Evolutionary conservation across 1,140 invertebrate genomes (phyloP).

Genomic region (Megathymus violae): DNA sequence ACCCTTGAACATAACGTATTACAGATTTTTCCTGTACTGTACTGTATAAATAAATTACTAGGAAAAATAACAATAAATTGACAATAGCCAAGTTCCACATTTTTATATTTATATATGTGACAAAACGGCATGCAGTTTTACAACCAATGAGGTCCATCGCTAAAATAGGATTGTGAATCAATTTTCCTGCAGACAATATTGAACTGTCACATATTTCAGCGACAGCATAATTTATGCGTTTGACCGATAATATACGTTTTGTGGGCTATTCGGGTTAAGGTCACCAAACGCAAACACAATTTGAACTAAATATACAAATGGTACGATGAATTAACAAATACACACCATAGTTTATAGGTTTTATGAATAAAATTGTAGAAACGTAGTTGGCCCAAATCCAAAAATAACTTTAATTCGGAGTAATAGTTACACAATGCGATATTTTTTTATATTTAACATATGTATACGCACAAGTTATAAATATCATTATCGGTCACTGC

Average conservation of each 20-base stretch:
- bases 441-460: background rate
- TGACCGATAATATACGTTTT: slow-evolving; percentile 1
- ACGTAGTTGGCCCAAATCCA: slow-evolving; percentile 28
- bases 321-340: slow-evolving; percentile 16
- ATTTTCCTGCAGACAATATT: background rate
- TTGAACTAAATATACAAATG: background rate
- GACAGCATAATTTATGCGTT: background rate
- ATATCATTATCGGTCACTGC: too few species aligned
- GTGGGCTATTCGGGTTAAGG: slow-evolving; percentile 5
- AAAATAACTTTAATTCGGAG: slow-evolving; percentile 2
- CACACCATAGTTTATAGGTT: slow-evolving; percentile 13
- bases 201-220: background rate
- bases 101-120: too few species aligned
- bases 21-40: too few species aligned
- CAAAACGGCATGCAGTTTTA: too few species aligned
- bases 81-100: too few species aligned
- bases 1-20: too few species aligned
- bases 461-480: too few species aligned
- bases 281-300: slow-evolving; percentile 4
- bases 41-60: too few species aligned
- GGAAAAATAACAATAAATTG: too few species aligned
- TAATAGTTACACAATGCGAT: background rate
- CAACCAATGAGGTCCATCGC: too few species aligned
- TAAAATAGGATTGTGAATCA: too few species aligned
- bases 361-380: slow-evolving; percentile 19